These are phyloP conservation scores for Intellagama lesueurii DNA, from an alignment of 2,797 vertebrate species.

Conservation along the genomic window DNA sequence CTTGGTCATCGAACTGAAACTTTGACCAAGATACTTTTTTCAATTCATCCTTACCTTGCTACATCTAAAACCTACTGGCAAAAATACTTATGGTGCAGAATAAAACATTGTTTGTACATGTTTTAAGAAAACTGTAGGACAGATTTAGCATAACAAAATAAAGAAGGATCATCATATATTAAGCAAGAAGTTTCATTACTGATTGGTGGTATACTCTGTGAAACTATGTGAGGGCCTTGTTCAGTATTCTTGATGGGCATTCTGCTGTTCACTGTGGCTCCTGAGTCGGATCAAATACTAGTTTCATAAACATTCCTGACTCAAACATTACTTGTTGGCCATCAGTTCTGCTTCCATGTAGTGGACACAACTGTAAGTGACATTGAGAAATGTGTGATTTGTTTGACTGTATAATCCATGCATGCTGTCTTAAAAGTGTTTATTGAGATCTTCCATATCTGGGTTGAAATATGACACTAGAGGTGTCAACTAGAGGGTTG, in stretches of 20 bases:
- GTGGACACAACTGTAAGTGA: not conserved
- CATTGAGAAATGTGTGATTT: not conserved
- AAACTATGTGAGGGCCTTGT: not conserved
- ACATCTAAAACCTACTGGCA: not conserved
- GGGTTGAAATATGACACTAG: not conserved
- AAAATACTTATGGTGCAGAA: not conserved
- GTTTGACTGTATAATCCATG: too few relatives aligned
- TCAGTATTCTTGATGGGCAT: not conserved
- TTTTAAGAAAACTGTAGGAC: not conserved
- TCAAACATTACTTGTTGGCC: not conserved
- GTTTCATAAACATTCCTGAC: not conserved
- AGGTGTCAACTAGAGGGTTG: not conserved
- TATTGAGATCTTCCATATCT: not conserved
- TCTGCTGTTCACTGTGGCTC: not conserved
- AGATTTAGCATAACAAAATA: not conserved
- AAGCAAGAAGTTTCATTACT: not conserved
- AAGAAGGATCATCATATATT: not conserved
- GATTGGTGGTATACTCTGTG: too few relatives aligned
- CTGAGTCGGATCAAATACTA: not conserved
- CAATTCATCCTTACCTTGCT: not conserved
- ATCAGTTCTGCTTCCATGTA: not conserved
- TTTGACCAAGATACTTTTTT: not conserved
- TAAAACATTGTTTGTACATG: not conserved
- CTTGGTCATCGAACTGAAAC: not conserved
- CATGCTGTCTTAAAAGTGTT: not conserved